phyloP scores from a whole-genome alignment of 2,888 invertebrate species.

The Lamproptera curius region DNA sequence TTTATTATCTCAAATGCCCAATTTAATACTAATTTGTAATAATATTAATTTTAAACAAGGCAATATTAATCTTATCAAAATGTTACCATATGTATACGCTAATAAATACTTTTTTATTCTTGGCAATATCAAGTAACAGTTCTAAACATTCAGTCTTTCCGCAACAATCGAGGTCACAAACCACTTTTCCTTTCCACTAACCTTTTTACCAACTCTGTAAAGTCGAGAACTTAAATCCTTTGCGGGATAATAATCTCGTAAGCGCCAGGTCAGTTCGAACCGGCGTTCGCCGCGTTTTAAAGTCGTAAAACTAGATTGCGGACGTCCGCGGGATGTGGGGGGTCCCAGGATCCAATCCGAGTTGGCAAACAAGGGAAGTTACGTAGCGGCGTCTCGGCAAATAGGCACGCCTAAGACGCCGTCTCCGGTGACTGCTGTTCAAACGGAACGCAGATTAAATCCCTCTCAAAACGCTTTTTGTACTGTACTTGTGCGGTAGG shows the following conservation, averaged over 20 bases:
- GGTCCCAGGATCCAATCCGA: conserved; percentile 74
- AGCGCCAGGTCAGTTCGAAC: conserved; percentile 43
- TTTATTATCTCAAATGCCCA: no score
- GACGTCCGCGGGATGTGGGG: conserved; percentile 70
- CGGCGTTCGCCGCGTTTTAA: conserved; percentile 61
- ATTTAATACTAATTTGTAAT: no score
- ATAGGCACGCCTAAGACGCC: conserved; percentile 69
- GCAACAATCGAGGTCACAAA: no score
- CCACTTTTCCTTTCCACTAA: no score
- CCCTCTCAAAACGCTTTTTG: conserved; percentile 66
- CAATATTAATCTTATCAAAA: no score
- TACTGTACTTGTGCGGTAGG: conserved; percentile 59
- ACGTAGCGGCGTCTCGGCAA: conserved; percentile 59
- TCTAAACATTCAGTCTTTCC: no score
- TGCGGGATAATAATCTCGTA: conserved; percentile 38
- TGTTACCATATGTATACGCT: no score
- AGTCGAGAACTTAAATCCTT: background rate
- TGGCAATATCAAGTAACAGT: no score
- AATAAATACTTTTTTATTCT: no score
- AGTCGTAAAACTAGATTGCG: conserved; percentile 74
- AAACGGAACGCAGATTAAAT: conserved; percentile 72
- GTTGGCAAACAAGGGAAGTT: conserved; percentile 77
- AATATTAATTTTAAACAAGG: no score
- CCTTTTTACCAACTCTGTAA: conserved; percentile 2
- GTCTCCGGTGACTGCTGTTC: conserved; percentile 71